A percentile compares a stretch with the other conserved stretches of the same genome.
These are phyloP conservation scores for Heteromormyrus szaboi DNA, from an alignment of 2,797 vertebrate genomes.

Conservation along the genomic window DNA sequence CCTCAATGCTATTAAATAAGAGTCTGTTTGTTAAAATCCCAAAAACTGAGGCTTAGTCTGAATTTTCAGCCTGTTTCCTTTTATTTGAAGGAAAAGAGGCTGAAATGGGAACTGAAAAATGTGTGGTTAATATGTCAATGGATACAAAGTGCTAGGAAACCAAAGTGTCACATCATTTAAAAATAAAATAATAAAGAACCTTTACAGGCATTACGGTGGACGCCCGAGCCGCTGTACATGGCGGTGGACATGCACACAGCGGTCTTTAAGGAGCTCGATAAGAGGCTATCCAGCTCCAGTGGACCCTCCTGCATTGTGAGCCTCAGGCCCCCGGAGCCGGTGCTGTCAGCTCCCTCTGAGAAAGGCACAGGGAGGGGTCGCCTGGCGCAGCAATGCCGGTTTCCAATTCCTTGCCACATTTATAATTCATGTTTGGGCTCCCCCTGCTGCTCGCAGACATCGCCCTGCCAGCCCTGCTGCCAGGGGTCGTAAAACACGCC, in stretches of 20 bases:
- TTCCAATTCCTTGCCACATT: constrained; percentile 49
- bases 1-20: background rate
- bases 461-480: constrained; percentile 36
- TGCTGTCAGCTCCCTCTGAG: constrained; percentile 25
- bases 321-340: background rate
- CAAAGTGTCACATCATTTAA: background rate
- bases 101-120: background rate
- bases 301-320: background rate
- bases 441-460: constrained; percentile 42
- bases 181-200: background rate
- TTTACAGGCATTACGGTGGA: background rate
- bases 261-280: background rate
- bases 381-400: constrained; percentile 37
- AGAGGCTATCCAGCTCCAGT: background rate
- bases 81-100: background rate
- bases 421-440: constrained; percentile 51
- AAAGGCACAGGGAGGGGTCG: constrained; percentile 37
- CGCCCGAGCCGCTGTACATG: background rate
- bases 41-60: background rate
- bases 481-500: constrained; percentile 53
- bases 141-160: background rate
- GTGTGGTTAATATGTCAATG: background rate
- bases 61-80: background rate
- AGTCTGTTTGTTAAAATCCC: background rate
- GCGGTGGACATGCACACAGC: background rate